A percentile compares a stretch with the other conserved stretches of the same genome.
phyloP scores from a whole-genome alignment of 1,140 invertebrate species.

The Antheraea mylitta region DNA sequence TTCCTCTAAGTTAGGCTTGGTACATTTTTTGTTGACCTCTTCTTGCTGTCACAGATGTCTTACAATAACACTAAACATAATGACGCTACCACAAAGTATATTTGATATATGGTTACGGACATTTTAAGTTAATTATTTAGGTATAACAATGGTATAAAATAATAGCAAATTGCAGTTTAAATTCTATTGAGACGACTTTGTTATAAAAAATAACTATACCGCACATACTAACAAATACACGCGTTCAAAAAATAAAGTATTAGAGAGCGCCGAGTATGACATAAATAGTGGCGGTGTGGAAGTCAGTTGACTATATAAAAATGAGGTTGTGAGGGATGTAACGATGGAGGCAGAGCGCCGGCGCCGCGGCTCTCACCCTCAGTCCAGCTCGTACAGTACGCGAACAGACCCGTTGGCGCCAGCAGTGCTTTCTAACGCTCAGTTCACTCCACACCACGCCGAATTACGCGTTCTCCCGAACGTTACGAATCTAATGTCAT shows the following conservation, averaged over 20 bases:
- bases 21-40: too few relatives aligned
- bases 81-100: too few relatives aligned
- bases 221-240: conserved; percentile 59
- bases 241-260: conserved; percentile 67
- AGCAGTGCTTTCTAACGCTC: conserved; percentile 43
- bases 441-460: conserved; percentile 13
- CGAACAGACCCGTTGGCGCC: conserved; percentile 69
- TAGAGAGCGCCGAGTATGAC: conserved; percentile 68
- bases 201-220: conserved; percentile 35
- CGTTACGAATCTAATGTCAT: background rate
- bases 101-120: too few relatives aligned
- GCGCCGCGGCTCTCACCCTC: conserved; percentile 52
- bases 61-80: too few relatives aligned
- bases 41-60: too few relatives aligned
- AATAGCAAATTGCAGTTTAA: conserved; percentile 38
- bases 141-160: conserved; percentile 17
- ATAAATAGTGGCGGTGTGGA: conserved; percentile 72
- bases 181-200: conserved; percentile 27
- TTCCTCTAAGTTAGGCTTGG: too few relatives aligned
- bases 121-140: too few relatives aligned
- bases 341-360: conserved; percentile 60
- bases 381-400: conserved; percentile 50
- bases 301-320: conserved; percentile 77
- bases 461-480: conserved; percentile 14
- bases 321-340: conserved; percentile 63